These are phyloP conservation scores for Paraescarpia echinospica DNA, from an alignment of 1,140 invertebrate genomes.

Conservation along the genomic window DNA sequence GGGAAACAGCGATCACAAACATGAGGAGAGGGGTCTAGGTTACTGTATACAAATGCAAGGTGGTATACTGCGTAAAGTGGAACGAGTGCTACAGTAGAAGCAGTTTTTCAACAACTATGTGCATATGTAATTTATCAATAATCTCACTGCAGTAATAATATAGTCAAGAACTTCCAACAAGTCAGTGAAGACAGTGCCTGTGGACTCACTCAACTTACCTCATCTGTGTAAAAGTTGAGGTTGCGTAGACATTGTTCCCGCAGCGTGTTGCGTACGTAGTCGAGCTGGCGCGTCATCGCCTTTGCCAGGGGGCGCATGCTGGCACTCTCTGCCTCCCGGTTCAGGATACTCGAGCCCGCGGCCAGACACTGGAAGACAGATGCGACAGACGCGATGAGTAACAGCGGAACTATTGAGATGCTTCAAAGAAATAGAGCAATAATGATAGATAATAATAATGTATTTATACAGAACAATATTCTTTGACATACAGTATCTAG, in stretches of 20 bases:
- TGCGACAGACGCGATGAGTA: background rate
- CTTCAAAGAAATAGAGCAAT: background rate
- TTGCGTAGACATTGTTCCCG: constrained; percentile 74
- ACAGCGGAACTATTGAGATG: background rate
- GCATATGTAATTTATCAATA: too few relatives aligned
- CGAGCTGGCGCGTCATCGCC: constrained; percentile 90
- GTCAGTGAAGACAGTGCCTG: constrained; percentile 1
- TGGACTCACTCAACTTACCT: constrained; percentile 65
- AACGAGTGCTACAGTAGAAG: too few relatives aligned
- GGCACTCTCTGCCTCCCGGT: constrained; percentile 89
- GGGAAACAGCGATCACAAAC: too few relatives aligned
- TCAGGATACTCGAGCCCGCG: constrained; percentile 89
- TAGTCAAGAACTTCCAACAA: background rate
- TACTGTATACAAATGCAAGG: too few relatives aligned
- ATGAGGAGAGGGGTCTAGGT: too few relatives aligned
- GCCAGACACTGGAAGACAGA: constrained; percentile 57
- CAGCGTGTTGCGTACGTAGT: constrained; percentile 85
- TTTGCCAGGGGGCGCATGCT: constrained; percentile 95
- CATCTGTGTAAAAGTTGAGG: constrained; percentile 68
- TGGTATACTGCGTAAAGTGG: too few relatives aligned
- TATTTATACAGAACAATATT: too few relatives aligned
- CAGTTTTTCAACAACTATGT: too few relatives aligned
- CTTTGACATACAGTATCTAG: too few relatives aligned
- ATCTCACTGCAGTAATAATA: too few relatives aligned
- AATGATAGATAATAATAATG: background rate